These are phyloP conservation scores for Callithrix jacchus DNA, from an alignment of 2,113 vertebrate genomes.

Conservation along the genomic window DNA sequence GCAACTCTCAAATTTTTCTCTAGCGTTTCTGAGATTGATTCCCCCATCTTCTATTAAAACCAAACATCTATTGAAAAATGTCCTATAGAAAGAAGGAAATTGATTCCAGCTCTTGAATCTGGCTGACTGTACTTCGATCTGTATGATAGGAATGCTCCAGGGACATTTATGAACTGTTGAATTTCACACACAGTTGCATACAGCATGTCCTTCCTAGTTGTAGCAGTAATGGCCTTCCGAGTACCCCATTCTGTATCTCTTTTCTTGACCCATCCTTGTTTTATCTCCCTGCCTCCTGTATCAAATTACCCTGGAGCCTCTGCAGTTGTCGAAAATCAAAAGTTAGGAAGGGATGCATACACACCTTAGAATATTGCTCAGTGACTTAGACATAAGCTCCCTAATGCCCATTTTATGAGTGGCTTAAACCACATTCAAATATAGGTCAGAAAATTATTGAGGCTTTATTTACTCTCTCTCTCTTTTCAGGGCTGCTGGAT, in stretches of 20 bases:
- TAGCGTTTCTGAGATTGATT: background rate
- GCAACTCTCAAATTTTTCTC: background rate
- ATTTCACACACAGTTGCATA: background rate
- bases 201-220: fast-evolving
- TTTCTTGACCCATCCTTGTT: background rate
- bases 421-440: background rate
- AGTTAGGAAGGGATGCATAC: background rate
- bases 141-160: fast-evolving
- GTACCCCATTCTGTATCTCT: fast-evolving
- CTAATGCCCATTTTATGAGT: constrained; percentile 26
- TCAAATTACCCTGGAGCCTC: background rate
- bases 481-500: background rate
- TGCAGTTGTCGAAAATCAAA: background rate
- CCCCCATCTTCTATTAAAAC: background rate
- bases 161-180: background rate
- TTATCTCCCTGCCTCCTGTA: background rate
- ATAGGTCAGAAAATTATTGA: background rate
- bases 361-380: background rate
- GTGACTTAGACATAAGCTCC: background rate
- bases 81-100: background rate
- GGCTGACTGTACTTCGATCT: background rate
- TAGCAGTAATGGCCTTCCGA: fast-evolving
- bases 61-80: background rate
- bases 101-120: background rate
- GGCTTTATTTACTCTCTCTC: background rate